Evolutionary conservation across 2,113 vertebrate species (phyloP).

Genomic region (Ophiodon elongatus): DNA sequence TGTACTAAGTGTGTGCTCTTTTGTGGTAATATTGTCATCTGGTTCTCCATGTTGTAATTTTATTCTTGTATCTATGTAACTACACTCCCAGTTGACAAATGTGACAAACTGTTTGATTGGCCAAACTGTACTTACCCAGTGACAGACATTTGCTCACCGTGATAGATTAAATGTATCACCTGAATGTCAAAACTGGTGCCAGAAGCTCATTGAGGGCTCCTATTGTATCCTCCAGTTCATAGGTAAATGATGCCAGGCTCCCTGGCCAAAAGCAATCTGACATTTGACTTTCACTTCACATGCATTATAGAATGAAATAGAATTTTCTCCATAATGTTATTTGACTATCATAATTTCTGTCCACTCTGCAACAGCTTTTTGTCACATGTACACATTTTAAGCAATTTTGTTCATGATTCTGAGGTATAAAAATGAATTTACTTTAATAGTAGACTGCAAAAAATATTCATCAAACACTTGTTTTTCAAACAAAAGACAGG

Average conservation of each 20-base stretch:
- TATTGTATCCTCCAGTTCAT: constrained; percentile 17
- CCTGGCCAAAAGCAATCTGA: neutral
- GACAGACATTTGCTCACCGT: constrained; percentile 10
- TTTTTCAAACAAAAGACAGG: neutral
- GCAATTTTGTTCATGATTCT: neutral
- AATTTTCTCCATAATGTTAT: neutral
- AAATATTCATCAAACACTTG: neutral
- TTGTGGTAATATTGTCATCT: neutral
- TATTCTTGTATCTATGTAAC: neutral
- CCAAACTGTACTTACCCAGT: neutral
- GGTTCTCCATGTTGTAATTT: neutral
- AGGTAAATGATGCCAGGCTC: neutral
- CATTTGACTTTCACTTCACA: constrained; percentile 32
- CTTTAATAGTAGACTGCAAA: too few relatives aligned
- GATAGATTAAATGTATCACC: constrained; percentile 26
- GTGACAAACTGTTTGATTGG: neutral
- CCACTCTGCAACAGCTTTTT: neutral
- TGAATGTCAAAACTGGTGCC: neutral
- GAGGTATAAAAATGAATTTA: neutral
- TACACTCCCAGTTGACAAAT: neutral
- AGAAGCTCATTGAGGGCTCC: constrained; percentile 2
- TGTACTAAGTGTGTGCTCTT: neutral
- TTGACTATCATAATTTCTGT: neutral
- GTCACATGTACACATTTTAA: neutral
- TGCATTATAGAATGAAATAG: constrained; percentile 12